phyloP scores from a whole-genome alignment of 2,113 vertebrate species.

The Alethe castanea region DNA sequence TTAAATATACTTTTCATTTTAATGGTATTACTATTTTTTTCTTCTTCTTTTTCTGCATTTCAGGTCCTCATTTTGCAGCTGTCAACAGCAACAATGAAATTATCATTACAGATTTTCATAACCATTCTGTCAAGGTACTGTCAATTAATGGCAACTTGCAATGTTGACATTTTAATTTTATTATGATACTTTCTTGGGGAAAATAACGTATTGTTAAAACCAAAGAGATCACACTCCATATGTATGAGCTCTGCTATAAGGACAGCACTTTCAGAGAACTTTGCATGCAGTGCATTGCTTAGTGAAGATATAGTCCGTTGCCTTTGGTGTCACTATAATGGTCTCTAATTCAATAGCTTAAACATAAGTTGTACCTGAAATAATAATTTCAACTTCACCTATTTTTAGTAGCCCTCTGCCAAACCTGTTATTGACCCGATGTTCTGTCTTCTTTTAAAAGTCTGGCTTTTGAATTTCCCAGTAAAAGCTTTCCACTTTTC shows the following conservation, averaged over 20 bases:
- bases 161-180: background rate
- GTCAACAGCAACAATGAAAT: conserved; percentile 99
- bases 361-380: background rate
- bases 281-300: background rate
- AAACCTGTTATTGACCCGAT: background rate
- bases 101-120: conserved; percentile 97
- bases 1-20: background rate
- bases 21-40: background rate
- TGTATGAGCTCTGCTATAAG: background rate
- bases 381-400: background rate
- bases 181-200: background rate
- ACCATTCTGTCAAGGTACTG: conserved; percentile 96
- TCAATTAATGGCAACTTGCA: background rate
- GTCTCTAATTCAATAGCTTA: background rate
- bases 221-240: background rate
- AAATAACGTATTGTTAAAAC: background rate
- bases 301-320: background rate
- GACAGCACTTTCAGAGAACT: background rate
- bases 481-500: background rate
- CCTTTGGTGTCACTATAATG: background rate
- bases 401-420: background rate
- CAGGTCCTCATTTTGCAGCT: conserved; percentile 93
- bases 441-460: background rate
- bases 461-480: background rate
- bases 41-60: conserved; percentile 27